Conservation (phyloP, 1,140 invertebrate species). For the Anthonomus grandis region DNA sequence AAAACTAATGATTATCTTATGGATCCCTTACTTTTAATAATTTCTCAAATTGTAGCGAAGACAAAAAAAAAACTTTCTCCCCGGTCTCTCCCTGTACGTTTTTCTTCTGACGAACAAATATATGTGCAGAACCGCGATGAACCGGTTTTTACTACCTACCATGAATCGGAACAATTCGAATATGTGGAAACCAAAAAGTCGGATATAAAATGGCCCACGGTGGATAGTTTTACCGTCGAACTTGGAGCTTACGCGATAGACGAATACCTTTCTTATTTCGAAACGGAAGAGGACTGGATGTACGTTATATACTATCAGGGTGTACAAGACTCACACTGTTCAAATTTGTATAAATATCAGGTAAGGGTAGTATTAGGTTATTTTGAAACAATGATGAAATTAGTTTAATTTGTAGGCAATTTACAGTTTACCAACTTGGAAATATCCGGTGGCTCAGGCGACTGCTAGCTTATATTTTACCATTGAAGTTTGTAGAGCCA, state of each 20-base stretch:
- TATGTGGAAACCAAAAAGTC: constrained; percentile 3
- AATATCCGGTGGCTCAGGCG: constrained; percentile 29
- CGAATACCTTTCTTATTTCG: constrained; percentile 21
- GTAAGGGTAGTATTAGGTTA: constrained; percentile 4
- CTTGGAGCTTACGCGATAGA: constrained; percentile 23
- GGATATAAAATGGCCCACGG: constrained; percentile 17
- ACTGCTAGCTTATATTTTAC: constrained; percentile 29
- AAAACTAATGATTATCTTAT: too few relatives aligned
- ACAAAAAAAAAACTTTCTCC: too few relatives aligned
- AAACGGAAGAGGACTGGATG: constrained; percentile 26
- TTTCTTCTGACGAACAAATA: too few relatives aligned
- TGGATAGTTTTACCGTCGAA: constrained; percentile 20
- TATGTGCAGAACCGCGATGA: too few relatives aligned
- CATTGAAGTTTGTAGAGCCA: constrained; percentile 24
- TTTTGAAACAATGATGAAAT: not conserved
- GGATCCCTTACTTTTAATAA: too few relatives aligned
- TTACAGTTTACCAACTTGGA: constrained; percentile 22
- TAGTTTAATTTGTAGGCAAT: constrained; percentile 27
- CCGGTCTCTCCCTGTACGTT: too few relatives aligned
- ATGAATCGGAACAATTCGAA: not conserved
- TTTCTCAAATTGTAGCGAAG: too few relatives aligned
- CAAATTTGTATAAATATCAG: constrained; percentile 17
- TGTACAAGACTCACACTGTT: not conserved
- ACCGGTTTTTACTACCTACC: too few relatives aligned
- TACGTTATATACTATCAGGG: constrained; percentile 27